Percentiles rank a stretch among this genome's conserved stretches.
These are phyloP conservation scores for Xestoiulus laeticollis DNA, from an alignment of 2,888 invertebrate genomes.

Conservation along the genomic window DNA sequence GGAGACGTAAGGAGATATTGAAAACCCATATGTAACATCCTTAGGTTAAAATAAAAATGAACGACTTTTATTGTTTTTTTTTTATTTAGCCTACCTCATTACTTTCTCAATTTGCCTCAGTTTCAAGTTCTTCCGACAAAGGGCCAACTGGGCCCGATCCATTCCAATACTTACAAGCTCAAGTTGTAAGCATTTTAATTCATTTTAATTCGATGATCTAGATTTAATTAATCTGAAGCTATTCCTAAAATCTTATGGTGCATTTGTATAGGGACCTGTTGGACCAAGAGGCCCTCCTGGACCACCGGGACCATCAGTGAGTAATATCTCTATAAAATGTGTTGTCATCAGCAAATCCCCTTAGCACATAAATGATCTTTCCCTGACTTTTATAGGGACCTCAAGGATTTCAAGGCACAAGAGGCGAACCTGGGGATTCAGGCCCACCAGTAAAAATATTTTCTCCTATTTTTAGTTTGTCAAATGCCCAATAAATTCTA, in stretches of 20 bases:
- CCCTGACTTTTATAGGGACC: constrained; percentile 69
- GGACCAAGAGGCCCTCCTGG: constrained; percentile 82
- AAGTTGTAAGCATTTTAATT: constrained; percentile 67
- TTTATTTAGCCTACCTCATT: constrained; percentile 73
- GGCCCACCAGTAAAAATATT: constrained; percentile 68
- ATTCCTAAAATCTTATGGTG: constrained; percentile 6
- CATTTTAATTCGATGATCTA: background rate
- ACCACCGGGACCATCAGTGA: constrained; percentile 73
- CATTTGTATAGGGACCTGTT: constrained; percentile 70
- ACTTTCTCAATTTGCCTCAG: constrained; percentile 77
- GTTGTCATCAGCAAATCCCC: background rate
- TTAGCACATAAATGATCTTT: background rate
- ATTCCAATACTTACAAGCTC: constrained; percentile 80
- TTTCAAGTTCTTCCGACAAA: constrained; percentile 75
- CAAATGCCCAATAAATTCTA: background rate
- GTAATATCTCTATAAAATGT: background rate
- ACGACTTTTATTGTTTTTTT: background rate
- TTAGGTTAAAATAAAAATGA: background rate
- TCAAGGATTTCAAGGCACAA: constrained; percentile 81
- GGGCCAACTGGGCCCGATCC: constrained; percentile 76
- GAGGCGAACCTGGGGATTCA: constrained; percentile 73
- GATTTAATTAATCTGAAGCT: background rate
- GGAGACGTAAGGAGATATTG: constrained; percentile 70
- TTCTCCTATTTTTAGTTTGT: background rate
- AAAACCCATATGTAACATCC: background rate